Evolutionary conservation across 37 sponge, comb jelly and placozoan species (phyloP).

Genomic region (Halichondria panicea): DNA sequence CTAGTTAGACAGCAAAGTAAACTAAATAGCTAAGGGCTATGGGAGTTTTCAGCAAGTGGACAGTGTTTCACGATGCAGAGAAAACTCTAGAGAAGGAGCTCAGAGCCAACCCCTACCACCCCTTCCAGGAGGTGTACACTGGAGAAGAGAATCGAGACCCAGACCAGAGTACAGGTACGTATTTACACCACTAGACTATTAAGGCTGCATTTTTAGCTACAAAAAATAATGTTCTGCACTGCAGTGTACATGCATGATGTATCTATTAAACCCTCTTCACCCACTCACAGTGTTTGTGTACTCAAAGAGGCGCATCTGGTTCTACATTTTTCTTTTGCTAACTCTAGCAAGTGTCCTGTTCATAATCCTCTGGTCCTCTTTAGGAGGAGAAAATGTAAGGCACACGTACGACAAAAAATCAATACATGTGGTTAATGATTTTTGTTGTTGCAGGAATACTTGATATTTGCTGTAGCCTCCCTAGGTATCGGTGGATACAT

Average conservation of each 20-base stretch:
- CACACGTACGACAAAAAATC: background rate
- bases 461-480: constrained; percentile 6
- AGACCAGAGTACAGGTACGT: background rate
- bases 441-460: constrained; percentile 13
- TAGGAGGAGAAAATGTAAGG: constrained; percentile 21
- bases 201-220: background rate
- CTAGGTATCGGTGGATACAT: constrained; percentile 4
- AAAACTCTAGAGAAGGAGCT: constrained; percentile 15
- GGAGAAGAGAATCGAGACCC: background rate
- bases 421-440: background rate
- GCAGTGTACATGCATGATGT: background rate
- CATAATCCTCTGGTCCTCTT: constrained; percentile 6
- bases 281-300: constrained; percentile 9
- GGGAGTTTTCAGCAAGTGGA: constrained; percentile 4
- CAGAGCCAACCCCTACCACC: constrained; percentile 42
- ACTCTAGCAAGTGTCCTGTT: constrained; percentile 7
- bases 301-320: background rate
- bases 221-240: background rate
- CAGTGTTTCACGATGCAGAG: constrained; percentile 28
- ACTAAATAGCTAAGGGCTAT: background rate
- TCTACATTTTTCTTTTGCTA: constrained; percentile 9
- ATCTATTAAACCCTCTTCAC: too few species aligned
- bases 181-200: too few species aligned
- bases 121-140: constrained; percentile 14
- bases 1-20: too few species aligned